Evolutionary conservation across 2,797 vertebrate genomes (phyloP).

Genomic region (Eutrigla gurnardus): DNA sequence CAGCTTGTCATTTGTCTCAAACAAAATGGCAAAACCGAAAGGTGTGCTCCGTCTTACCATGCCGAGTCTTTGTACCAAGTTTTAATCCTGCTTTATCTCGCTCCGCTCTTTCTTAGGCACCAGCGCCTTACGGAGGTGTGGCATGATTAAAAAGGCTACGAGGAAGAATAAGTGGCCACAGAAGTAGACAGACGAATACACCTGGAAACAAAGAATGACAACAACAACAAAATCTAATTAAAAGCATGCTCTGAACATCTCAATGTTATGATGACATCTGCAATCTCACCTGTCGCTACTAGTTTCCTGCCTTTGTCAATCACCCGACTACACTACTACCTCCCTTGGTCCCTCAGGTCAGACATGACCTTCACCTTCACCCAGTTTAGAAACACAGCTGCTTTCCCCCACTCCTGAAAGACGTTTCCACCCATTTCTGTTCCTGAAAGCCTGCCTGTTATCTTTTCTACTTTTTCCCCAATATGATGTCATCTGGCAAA

Average conservation of each 20-base stretch:
- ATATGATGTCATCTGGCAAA: background rate
- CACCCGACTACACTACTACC: background rate
- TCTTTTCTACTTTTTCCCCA: no score
- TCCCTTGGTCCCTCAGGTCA: background rate
- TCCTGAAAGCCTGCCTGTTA: background rate
- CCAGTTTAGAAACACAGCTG: background rate
- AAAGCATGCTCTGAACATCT: background rate
- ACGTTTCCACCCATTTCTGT: background rate
- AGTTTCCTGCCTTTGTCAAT: background rate
- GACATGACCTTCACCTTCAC: background rate
- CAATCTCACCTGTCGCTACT: background rate
- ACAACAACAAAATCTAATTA: background rate
- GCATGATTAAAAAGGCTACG: conserved; percentile 84
- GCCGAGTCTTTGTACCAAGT: conserved; percentile 37
- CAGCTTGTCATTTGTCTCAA: background rate
- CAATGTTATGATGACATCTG: background rate
- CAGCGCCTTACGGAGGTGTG: conserved; percentile 89
- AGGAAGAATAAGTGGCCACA: conserved; percentile 92
- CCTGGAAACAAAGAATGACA: conserved; percentile 80
- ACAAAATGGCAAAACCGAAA: background rate
- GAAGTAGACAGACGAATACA: conserved; percentile 94
- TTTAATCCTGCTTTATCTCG: conserved; percentile 81
- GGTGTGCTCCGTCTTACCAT: conserved; percentile 55
- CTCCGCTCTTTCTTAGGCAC: conserved; percentile 88
- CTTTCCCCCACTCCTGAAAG: background rate